These are phyloP conservation scores for Ursus arctos DNA, from an alignment of 2,113 vertebrate species.

Conservation along the genomic window DNA sequence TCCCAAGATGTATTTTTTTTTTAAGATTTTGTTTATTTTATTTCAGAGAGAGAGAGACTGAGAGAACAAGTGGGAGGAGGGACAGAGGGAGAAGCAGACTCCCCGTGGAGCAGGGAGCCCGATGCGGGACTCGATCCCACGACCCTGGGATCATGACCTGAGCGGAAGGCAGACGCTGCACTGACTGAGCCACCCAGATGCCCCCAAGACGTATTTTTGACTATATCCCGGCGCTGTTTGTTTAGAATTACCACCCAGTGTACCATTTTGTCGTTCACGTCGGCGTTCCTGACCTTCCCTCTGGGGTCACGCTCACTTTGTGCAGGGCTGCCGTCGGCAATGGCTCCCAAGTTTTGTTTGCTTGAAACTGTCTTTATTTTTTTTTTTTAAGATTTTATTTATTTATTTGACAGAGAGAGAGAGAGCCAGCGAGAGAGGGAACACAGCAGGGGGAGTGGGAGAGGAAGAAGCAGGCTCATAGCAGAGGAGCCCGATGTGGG, in stretches of 20 bases:
- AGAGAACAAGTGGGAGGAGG: too few species aligned
- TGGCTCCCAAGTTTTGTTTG: not conserved
- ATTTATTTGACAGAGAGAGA: too few species aligned
- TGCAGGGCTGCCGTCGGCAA: not conserved
- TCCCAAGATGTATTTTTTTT: not conserved
- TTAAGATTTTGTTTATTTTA: not conserved
- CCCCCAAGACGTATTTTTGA: not conserved
- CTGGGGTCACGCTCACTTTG: not conserved
- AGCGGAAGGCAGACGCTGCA: not conserved
- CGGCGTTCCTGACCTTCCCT: not conserved
- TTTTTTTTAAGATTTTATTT: not conserved
- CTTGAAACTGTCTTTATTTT: not conserved
- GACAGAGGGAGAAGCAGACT: not conserved
- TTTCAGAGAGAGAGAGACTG: too few species aligned
- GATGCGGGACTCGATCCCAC: not conserved
- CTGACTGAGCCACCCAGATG: not conserved
- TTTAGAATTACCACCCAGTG: not conserved
- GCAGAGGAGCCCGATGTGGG: too few species aligned
- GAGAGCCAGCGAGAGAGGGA: too few species aligned
- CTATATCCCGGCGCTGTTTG: not conserved
- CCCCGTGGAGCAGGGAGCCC: too few species aligned
- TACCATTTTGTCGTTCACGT: rapidly evolving
- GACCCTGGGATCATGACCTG: not conserved
- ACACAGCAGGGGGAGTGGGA: too few species aligned
- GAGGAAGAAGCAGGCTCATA: too few species aligned